A percentile compares a stretch with the other conserved stretches of the same genome.
Conservation (phyloP, 2,888 invertebrate species). For the Parochlus steinenii region DNA sequence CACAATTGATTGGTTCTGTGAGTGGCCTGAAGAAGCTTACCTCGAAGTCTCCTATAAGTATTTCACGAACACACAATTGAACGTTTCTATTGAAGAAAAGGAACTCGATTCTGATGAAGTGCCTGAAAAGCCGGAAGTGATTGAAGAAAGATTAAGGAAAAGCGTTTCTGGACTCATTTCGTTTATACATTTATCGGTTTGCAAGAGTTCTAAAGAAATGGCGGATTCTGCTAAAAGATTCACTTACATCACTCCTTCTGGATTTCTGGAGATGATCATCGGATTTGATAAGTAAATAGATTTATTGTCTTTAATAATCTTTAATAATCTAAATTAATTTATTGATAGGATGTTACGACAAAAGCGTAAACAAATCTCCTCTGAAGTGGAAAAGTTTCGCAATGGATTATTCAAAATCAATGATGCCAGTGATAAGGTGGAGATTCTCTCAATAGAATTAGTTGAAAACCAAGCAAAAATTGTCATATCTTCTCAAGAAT, state of each 20-base stretch:
- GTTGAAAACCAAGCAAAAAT: constrained; percentile 56
- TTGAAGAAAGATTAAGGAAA: constrained; percentile 43
- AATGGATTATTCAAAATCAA: constrained; percentile 77
- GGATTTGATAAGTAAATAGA: constrained; percentile 64
- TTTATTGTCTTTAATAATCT: constrained; percentile 7
- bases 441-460: constrained; percentile 68
- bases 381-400: constrained; percentile 60
- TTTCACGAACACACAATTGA: constrained; percentile 51
- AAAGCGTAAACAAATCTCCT: constrained; percentile 53
- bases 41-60: constrained; percentile 80
- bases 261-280: constrained; percentile 68
- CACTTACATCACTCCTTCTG: constrained; percentile 80
- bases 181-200: constrained; percentile 68
- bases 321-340: constrained; percentile 6
- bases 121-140: constrained; percentile 26
- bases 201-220: constrained; percentile 54
- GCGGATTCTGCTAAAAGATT: constrained; percentile 56
- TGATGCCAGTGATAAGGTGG: constrained; percentile 66
- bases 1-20: constrained; percentile 79
- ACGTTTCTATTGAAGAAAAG: constrained; percentile 48
- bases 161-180: constrained; percentile 61
- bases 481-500: constrained; percentile 60
- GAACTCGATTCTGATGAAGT: constrained; percentile 22
- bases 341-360: constrained; percentile 44
- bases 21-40: constrained; percentile 77